These are phyloP conservation scores for Climacteris rufus DNA, from an alignment of 2,113 vertebrate species.

Conservation along the genomic window DNA sequence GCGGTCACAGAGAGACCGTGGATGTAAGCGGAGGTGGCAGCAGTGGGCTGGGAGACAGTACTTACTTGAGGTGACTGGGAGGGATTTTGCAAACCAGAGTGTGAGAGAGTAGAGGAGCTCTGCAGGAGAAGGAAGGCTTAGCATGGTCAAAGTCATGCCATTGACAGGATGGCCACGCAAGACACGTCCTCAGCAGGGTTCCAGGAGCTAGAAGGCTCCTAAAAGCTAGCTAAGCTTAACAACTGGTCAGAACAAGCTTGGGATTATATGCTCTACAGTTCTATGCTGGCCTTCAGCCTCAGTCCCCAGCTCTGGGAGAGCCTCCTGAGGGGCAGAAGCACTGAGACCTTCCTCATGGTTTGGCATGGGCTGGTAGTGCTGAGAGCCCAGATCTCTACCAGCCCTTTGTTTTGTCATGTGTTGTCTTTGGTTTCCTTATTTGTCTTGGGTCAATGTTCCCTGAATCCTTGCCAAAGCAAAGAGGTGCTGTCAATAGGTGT, in stretches of 20 bases:
- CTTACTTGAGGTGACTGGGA: not conserved
- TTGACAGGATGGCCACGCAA: accelerated
- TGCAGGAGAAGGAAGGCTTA: not conserved
- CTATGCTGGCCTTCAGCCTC: not conserved
- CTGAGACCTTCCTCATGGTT: not conserved
- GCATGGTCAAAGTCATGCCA: not conserved
- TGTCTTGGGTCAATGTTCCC: not conserved
- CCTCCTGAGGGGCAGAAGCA: not conserved
- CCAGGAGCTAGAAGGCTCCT: not conserved
- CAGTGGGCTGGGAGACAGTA: not conserved
- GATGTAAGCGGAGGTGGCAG: not conserved
- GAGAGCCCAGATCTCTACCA: not conserved
- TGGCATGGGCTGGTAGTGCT: not conserved
- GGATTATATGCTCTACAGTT: not conserved
- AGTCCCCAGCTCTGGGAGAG: not conserved
- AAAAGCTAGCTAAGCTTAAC: not conserved
- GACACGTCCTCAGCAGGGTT: not conserved
- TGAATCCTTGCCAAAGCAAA: not conserved
- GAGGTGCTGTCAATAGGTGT: not conserved
- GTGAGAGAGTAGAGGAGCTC: not conserved
- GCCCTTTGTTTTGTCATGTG: not conserved
- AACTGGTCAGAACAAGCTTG: not conserved
- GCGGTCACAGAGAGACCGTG: not conserved
- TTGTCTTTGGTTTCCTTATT: not conserved
- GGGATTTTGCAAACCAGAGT: not conserved